Evolutionary conservation across 1,140 invertebrate species (phyloP).

Genomic region (Papilio polytes): DNA sequence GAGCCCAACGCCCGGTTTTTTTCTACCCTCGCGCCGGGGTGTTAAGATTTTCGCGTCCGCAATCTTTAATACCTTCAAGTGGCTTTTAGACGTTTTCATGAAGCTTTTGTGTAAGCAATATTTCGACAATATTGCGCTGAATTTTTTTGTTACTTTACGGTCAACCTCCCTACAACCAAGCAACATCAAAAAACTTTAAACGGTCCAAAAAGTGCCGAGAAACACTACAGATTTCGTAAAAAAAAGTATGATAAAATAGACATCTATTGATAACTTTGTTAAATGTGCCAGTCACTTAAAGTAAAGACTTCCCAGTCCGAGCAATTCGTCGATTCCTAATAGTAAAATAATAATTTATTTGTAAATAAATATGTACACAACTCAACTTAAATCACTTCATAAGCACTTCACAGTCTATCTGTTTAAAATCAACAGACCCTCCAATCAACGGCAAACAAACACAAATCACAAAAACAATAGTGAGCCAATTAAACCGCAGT

Average conservation of each 20-base stretch:
- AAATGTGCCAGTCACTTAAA: no score
- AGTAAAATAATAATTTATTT: not conserved
- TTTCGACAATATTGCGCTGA: constrained; percentile 62
- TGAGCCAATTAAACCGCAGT: constrained; percentile 34
- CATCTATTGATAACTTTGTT: no score
- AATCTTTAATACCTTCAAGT: constrained; percentile 75
- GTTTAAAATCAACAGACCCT: constrained; percentile 19
- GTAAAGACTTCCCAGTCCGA: no score
- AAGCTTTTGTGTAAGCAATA: constrained; percentile 55
- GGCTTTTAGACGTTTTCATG: constrained; percentile 53
- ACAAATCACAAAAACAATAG: constrained; percentile 24
- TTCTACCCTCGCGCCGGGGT: constrained; percentile 52
- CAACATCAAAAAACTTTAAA: not conserved
- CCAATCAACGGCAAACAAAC: constrained; percentile 22
- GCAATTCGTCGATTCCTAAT: no score
- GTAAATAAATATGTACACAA: not conserved
- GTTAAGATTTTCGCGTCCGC: constrained; percentile 68
- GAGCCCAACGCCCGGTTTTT: constrained; percentile 45
- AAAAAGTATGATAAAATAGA: no score
- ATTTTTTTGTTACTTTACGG: constrained; percentile 22
- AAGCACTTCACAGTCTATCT: constrained; percentile 19
- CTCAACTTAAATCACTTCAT: not conserved
- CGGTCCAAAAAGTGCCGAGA: not conserved
- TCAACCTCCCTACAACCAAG: not conserved
- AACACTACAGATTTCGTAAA: not conserved